Conservation (phyloP, 1,140 invertebrate genomes). For the Panagrolaimus sp. region DNA sequence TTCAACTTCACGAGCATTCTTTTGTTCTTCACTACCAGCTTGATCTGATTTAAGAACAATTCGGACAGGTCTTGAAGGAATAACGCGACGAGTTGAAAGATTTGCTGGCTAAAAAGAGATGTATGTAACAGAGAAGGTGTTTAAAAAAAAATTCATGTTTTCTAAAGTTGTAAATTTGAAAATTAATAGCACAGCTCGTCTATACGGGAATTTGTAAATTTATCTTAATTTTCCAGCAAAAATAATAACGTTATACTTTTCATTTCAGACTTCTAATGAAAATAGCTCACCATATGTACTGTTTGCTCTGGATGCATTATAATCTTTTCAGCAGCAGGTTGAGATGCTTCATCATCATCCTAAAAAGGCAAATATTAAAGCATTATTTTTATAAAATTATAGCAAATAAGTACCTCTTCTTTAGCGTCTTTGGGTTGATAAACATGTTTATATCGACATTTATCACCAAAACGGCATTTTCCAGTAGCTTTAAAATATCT, state of each 20-base stretch:
- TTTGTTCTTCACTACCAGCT: background rate
- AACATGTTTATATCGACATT: background rate
- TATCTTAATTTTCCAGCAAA: too few relatives aligned
- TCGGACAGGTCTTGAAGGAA: background rate
- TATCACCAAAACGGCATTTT: background rate
- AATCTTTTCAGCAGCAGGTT: background rate
- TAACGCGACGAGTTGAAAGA: background rate
- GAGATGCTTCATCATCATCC: background rate
- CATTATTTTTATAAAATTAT: background rate
- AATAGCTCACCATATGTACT: background rate
- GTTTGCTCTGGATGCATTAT: background rate
- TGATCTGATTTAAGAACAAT: background rate
- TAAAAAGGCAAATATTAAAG: background rate
- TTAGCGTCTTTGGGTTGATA: background rate
- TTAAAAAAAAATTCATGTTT: background rate
- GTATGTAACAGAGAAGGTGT: too few relatives aligned
- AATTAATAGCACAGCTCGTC: too few relatives aligned
- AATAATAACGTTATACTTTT: too few relatives aligned
- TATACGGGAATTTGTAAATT: too few relatives aligned
- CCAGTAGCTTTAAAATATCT: constrained; percentile 10
- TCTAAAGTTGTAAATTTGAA: too few relatives aligned
- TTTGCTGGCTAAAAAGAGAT: background rate
- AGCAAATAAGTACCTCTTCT: background rate
- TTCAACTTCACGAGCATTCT: background rate
- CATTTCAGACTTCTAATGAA: too few relatives aligned